These are phyloP conservation scores for Brachyalestes nurse DNA, from an alignment of 2,797 vertebrate genomes.

Conservation along the genomic window DNA sequence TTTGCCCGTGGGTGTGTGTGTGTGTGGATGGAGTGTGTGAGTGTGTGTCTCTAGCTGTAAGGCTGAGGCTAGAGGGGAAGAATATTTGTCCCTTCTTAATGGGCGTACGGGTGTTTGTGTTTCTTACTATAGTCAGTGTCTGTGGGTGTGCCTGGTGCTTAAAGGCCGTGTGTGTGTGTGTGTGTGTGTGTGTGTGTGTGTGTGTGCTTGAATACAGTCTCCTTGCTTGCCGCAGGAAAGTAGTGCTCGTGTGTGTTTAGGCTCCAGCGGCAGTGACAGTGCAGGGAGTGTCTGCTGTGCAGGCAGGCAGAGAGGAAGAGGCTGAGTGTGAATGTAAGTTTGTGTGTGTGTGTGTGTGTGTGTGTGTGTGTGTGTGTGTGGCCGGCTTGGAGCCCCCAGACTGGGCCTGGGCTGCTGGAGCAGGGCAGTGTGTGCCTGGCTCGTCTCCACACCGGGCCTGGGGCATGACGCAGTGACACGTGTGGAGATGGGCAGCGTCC, in stretches of 20 bases:
- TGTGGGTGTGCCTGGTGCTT: conserved; percentile 9
- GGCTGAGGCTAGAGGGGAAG: conserved; percentile 20
- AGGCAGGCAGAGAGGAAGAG: conserved; percentile 35
- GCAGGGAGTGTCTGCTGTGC: conserved; percentile 57
- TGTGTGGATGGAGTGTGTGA: conserved; percentile 23
- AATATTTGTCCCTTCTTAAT: not conserved
- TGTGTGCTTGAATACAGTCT: conserved; percentile 11
- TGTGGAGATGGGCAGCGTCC: conserved; percentile 82
- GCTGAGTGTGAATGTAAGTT: not conserved
- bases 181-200: conserved; percentile 46
- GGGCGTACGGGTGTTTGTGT: conserved; percentile 2
- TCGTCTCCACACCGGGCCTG: conserved; percentile 36
- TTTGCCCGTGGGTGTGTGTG: conserved; percentile 26
- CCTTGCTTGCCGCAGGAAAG: conserved; percentile 37
- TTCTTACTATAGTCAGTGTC: conserved; percentile 54
- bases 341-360: not conserved
- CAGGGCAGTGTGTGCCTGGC: conserved; percentile 56
- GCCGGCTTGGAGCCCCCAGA: conserved; percentile 30
- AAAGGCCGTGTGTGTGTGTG: conserved; percentile 1
- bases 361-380: conserved; percentile 17
- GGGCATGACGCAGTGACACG: conserved; percentile 51
- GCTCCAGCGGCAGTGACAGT: conserved; percentile 19
- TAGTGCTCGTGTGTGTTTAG: conserved; percentile 30
- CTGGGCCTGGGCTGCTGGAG: conserved; percentile 61
- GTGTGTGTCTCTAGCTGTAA: conserved; percentile 24